Evolutionary conservation across 2,888 invertebrate genomes (phyloP).

Genomic region (Ophraella communa): DNA sequence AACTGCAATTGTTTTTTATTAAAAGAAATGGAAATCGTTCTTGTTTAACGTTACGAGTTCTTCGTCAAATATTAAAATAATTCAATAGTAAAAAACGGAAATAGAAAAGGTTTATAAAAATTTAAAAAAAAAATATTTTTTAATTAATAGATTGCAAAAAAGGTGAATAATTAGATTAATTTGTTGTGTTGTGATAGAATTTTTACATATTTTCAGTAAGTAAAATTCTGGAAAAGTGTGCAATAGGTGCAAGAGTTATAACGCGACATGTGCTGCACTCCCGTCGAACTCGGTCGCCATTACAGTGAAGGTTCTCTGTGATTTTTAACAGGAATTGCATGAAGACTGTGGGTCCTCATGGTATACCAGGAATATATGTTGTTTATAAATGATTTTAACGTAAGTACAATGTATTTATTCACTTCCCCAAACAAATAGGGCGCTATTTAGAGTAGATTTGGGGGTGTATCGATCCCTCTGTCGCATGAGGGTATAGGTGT

Average conservation of each 20-base stretch:
- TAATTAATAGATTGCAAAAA: not conserved
- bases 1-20: slow-evolving; percentile 8
- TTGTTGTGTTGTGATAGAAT: not conserved
- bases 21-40: slow-evolving; percentile 1
- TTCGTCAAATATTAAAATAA: slow-evolving; percentile 1
- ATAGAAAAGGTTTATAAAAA: not conserved
- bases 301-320: slow-evolving; percentile 25
- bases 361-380: slow-evolving; percentile 58
- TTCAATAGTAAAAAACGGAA: not conserved
- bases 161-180: not conserved
- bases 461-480: slow-evolving; percentile 57
- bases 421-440: slow-evolving; percentile 39
- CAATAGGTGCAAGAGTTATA: slow-evolving; percentile 40
- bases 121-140: not conserved
- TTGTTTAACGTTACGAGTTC: slow-evolving; percentile 6
- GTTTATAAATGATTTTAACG: slow-evolving; percentile 59
- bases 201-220: not conserved
- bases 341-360: slow-evolving; percentile 58
- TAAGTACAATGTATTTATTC: slow-evolving; percentile 51
- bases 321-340: slow-evolving; percentile 57
- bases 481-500: slow-evolving; percentile 57
- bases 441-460: slow-evolving; percentile 57
- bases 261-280: slow-evolving; percentile 51
- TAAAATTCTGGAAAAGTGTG: slow-evolving; percentile 13
- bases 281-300: slow-evolving; percentile 29